Percentiles rank a stretch among this genome's conserved stretches.
Evolutionary conservation across 2,797 vertebrate genomes (phyloP).

Genomic region (Rhinichthys osculus): DNA sequence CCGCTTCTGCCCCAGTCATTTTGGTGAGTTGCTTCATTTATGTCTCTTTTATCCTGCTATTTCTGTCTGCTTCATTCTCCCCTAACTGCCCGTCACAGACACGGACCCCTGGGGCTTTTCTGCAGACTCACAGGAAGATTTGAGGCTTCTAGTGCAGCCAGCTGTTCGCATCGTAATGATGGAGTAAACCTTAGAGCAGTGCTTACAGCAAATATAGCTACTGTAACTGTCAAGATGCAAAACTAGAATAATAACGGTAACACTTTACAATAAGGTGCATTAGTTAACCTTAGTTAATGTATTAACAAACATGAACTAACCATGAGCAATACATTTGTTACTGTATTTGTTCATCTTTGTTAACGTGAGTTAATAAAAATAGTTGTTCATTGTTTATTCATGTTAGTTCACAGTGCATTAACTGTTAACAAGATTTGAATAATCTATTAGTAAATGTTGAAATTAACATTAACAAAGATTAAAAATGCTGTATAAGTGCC

Average conservation of each 20-base stretch:
- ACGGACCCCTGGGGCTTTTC: not conserved
- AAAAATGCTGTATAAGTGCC: too few relatives aligned
- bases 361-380: too few relatives aligned
- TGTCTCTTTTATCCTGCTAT: not conserved
- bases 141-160: slow-evolving; percentile 8
- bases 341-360: too few relatives aligned
- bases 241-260: not conserved
- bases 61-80: slow-evolving; percentile 63
- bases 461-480: too few relatives aligned
- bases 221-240: not conserved
- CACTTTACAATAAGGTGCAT: too few relatives aligned
- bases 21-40: slow-evolving; percentile 77
- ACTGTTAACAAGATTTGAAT: too few relatives aligned
- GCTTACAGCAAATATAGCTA: not conserved
- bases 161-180: not conserved
- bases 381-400: too few relatives aligned
- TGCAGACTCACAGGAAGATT: not conserved
- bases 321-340: too few relatives aligned
- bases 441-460: too few relatives aligned
- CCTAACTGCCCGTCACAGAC: slow-evolving; percentile 3
- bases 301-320: too few relatives aligned
- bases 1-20: slow-evolving; percentile 84
- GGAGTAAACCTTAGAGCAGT: not conserved
- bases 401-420: too few relatives aligned
- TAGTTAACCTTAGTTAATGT: too few relatives aligned